phyloP scores from a whole-genome alignment of 2,113 vertebrate genomes.

The Tamias sibiricus region DNA sequence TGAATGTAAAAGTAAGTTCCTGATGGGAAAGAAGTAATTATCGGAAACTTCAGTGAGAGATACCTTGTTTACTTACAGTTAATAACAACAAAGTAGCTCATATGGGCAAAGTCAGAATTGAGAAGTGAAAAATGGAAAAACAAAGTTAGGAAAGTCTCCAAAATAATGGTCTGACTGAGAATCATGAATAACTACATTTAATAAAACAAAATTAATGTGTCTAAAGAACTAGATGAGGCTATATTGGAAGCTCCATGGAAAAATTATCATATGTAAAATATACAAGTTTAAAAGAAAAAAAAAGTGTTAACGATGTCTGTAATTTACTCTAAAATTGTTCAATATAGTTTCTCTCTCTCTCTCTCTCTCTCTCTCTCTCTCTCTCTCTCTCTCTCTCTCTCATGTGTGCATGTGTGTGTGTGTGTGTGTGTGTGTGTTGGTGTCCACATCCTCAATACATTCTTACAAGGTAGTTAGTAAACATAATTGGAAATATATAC shows the following conservation, averaged over 20 bases:
- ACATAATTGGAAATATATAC: not conserved
- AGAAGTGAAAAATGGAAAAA: not conserved
- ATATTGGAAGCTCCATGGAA: not conserved
- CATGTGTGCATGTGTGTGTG: not conserved
- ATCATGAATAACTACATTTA: slow-evolving; percentile 11
- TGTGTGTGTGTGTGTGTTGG: not conserved
- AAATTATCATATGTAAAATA: not conserved
- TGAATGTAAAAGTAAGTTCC: slow-evolving; percentile 48
- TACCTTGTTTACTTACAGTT: not conserved
- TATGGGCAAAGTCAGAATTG: not conserved
- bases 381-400: no score
- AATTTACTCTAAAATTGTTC: not conserved
- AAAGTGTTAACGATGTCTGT: not conserved
- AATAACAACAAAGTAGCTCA: not conserved
- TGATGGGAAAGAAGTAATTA: slow-evolving; percentile 24
- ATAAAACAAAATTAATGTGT: not conserved
- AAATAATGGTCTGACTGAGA: not conserved
- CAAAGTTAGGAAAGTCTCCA: not conserved
- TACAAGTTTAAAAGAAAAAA: not conserved
- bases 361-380: no score
- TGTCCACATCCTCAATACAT: not conserved
- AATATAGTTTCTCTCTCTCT: no score
- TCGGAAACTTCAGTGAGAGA: not conserved
- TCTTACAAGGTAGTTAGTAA: not conserved
- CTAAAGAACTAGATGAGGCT: not conserved